Base-by-base conservation (phyloP, 2,888 invertebrate species). In the Timandra comae region DNA sequence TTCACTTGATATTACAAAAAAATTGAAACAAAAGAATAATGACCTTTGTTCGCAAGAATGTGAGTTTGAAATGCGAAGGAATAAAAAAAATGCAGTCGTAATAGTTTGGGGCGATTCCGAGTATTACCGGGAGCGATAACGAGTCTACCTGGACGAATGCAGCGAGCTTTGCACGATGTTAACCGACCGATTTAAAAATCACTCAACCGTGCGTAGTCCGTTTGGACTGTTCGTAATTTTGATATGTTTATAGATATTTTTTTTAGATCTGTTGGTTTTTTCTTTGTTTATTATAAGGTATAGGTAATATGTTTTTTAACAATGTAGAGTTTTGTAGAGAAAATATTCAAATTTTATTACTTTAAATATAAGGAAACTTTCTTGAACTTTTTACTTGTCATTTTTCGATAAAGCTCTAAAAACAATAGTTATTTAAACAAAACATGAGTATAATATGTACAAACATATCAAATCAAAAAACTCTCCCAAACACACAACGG, bases 71-170 rank as follows among this genome's bases (percentile, higher is more conserved):
- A 6, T n/a, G n/a, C n/a, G n/a, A 29, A 24, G 11, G 39, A 44
- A 43, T 36, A 38, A n/a, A n/a, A n/a, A n/a, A 39, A 35, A 38
- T 32, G 35, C 39, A 33, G 41, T 33, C 40, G 41, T 40, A 43
- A 48, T 42, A 40, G n/a, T n/a, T n/a, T n/a, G n/a, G 35, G 30
- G 39, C 35, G 35, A 53, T 64, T 67, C 70, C 53, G 42, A 59
- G 66, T 67, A 67, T 65, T 57, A 49, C 62, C 57, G 42, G 46
- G 37, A 50, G 56, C 70, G 69, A 71, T 71, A 74, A 70, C 56
- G 29, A 59, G 49, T 55, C 52, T 66, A 70, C 63, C 60, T 55
- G 56, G 43, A 57, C 63, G 49, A 58, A 44, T 38, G 34, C 41
- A 42, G 48, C 38, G 34, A 29, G 38, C 38, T 36, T 41, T 43